These are phyloP conservation scores for Nematostella vectensis DNA, from an alignment of 92 coral and sea anemone species.

Conservation along the genomic window DNA sequence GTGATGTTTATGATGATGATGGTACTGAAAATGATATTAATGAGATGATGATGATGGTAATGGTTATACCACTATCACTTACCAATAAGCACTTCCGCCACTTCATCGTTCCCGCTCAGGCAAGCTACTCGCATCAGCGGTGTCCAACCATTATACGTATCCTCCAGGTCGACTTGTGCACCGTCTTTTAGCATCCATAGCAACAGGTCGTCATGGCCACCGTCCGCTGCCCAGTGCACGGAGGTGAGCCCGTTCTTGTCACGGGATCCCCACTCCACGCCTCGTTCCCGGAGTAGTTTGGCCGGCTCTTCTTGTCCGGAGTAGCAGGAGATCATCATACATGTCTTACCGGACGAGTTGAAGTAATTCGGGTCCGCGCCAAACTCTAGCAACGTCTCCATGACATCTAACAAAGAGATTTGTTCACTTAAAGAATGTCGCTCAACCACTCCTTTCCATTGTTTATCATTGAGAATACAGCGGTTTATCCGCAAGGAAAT, in stretches of 20 bases:
- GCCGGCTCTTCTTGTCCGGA: conserved; percentile 80
- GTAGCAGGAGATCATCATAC: conserved; percentile 84
- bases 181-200: conserved; percentile 70
- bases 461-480: no score
- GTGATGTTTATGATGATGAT: no score
- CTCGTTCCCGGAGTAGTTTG: conserved; percentile 62
- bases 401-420: conserved; percentile 51
- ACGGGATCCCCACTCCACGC: conserved; percentile 70
- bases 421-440: no score
- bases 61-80: no score
- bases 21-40: no score
- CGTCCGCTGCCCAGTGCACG: conserved; percentile 99
- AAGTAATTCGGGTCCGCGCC: conserved; percentile 82
- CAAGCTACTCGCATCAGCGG: conserved; percentile 97
- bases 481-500: no score
- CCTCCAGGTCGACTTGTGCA: conserved; percentile 76
- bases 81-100: conserved; percentile 68
- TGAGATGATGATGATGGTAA: no score
- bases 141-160: conserved; percentile 69
- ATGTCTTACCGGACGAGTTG: conserved; percentile 72
- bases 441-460: no score
- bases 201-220: conserved; percentile 89
- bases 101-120: conserved; percentile 77
- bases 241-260: conserved; percentile 93
- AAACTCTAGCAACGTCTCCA: conserved; percentile 70